Base-by-base conservation (phyloP, 2,113 vertebrate species). In the Rostratula benghalensis region DNA sequence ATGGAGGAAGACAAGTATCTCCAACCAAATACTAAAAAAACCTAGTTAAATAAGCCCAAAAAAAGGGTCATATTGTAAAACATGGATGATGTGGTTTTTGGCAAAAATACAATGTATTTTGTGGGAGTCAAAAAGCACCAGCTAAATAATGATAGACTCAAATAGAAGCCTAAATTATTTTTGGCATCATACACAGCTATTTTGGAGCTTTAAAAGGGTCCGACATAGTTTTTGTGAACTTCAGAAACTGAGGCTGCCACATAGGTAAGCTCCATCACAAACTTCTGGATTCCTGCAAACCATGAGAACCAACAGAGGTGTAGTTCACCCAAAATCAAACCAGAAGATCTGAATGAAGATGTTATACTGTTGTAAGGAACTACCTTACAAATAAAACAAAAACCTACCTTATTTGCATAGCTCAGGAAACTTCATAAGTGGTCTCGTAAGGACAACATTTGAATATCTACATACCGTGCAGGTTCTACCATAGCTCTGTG, bases 121-220 rank as follows among this genome's bases (percentile, higher is more conserved):
- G 25, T 65, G 35, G 70, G 41, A 69, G 33, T 3, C 73, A 30
- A 94, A 93, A 92, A 93, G 45, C 27, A 69, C 79, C 79, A 85
- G 10, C 1, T 13, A 95, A 94, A 81, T 20, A 35, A 53, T 60
- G 70, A 94, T 31, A 94, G 59, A 79, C 4, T 68, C 57, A 89
- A 90, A 86, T 33, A 90, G 91, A 95, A 87, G 24, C n/a, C 18
- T 33, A 45, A 87, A 48, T 75, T 87, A 64, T 75, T 91, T 95
- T 71, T 87, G 53, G 61, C 89, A 76, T 68, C 6, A 21, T 25
- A 41, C 39, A 45, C 20, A 0, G 1, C 21, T 76, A 56, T 60
- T 95, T 20, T 57, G 35, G 83, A 82, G 21, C 13, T 91, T 57
- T 84, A 28, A 76, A 63, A 79, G 74, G 8, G 76, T 54, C 46